These are phyloP conservation scores for Archilochus colubris DNA, from an alignment of 2,113 vertebrate species.

Conservation along the genomic window DNA sequence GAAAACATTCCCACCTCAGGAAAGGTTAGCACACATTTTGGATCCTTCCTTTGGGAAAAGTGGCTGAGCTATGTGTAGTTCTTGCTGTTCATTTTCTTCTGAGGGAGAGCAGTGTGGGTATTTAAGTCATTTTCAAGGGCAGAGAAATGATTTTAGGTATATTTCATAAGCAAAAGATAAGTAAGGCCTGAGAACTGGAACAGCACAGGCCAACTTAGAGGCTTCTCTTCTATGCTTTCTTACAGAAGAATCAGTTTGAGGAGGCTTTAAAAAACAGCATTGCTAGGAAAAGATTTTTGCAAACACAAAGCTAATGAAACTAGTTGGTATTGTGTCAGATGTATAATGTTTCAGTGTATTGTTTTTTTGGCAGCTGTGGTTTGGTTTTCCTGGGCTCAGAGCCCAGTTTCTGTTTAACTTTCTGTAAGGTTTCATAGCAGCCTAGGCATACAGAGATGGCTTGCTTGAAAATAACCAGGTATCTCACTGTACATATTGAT, in stretches of 20 bases:
- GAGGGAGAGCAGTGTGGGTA: background rate
- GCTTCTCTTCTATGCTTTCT: background rate
- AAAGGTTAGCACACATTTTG: background rate
- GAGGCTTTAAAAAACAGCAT: background rate
- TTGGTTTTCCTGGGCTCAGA: slow-evolving; percentile 54
- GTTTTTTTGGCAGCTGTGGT: background rate
- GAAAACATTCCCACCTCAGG: background rate
- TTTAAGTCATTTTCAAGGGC: background rate
- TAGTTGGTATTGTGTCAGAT: slow-evolving; percentile 28
- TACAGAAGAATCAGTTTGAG: background rate
- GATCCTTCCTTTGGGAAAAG: background rate
- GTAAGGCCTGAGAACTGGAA: background rate
- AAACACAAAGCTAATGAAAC: slow-evolving; percentile 25
- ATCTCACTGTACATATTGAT: background rate
- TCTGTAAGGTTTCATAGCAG: slow-evolving; percentile 49
- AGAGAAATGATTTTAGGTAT: background rate
- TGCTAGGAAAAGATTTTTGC: slow-evolving; percentile 8
- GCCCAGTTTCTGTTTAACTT: slow-evolving; percentile 70
- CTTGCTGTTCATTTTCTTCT: background rate
- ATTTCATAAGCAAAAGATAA: background rate
- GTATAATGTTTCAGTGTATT: slow-evolving; percentile 22
- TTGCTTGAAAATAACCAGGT: background rate
- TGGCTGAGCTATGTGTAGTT: background rate
- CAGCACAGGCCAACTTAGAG: background rate
- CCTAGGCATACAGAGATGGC: background rate